Evolutionary conservation across 2,797 vertebrate genomes (phyloP), one percentile per base, ranked within the genome.

Genomic region (Poecilia gillii): DNA sequence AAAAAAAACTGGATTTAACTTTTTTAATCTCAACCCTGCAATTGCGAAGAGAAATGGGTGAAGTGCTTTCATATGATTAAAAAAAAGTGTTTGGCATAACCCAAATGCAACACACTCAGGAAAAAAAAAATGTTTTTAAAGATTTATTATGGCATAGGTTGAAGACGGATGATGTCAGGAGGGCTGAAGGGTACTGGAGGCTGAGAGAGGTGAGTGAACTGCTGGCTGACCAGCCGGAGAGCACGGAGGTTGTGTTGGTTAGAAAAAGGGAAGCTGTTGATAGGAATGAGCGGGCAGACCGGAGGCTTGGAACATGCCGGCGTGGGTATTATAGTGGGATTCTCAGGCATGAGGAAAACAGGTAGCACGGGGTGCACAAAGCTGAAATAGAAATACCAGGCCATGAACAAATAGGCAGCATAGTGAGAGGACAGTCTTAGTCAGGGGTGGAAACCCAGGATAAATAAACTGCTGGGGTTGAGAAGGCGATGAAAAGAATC

Each of bases 181-280:
- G 55, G 55, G 55, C 53, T 75, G 74, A 75, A 75, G 74, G 74
- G 57, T 47, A 62, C 53, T 12, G 57, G 57, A 62, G 47, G 73
- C 66, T 75, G 66, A 76, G 68, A 23, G 79, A 76, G 53, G 66
- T 76, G 68, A 73, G 45, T 51, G 74, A 76, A 81, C 74, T 43
- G 3, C 20, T 80, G 28, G 62, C 64, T 75, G 66, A 62, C 74
- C 57, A 72, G 45, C 36, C n/a, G 71, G 25, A 66, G 16, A 74
- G 59, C 46, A 79, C 31, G 31, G 25, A 49, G 43, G 33, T 64
- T 62, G 33, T 43, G n/a, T 49, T 75, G 78, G 49, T 47, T 43
- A 33, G 33, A 31, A 71, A 43, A 49, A 49, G n/a, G 49, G 46
- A 76, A 47, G 45, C 55, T 73, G 68, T 39, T 80, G 66, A 79